Evolutionary conservation across 2,797 vertebrate genomes (phyloP).

Genomic region (Phoebastria nigripes): DNA sequence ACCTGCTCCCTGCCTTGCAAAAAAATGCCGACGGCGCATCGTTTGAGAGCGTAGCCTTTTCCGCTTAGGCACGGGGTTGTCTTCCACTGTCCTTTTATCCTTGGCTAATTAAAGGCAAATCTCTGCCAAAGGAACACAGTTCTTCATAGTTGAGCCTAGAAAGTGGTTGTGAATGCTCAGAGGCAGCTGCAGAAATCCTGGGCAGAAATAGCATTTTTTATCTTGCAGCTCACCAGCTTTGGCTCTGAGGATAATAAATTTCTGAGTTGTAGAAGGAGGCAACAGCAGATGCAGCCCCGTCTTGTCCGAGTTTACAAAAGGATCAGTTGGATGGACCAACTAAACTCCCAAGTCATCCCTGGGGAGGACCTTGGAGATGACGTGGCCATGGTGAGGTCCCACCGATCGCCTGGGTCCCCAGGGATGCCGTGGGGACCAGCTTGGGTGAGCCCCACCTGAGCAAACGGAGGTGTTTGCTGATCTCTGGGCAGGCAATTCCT

Average conservation of each 20-base stretch:
- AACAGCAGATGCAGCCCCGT: rapidly evolving
- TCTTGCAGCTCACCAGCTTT: constrained; percentile 14
- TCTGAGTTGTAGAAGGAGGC: neutral
- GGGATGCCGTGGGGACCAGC: neutral
- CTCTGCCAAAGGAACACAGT: neutral
- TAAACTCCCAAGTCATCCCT: neutral
- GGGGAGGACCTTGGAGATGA: neutral
- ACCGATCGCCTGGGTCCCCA: rapidly evolving
- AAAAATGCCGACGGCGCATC: neutral
- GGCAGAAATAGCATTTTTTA: constrained; percentile 39
- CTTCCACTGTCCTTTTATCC: constrained; percentile 53
- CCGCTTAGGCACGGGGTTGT: neutral
- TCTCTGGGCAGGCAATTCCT: neutral
- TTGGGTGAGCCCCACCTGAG: rapidly evolving
- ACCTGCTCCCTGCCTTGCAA: constrained; percentile 50
- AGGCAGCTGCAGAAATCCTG: constrained; percentile 39
- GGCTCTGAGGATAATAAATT: neutral
- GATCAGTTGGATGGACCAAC: neutral
- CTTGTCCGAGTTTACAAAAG: neutral
- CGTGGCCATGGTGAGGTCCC: rapidly evolving
- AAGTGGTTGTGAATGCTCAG: neutral
- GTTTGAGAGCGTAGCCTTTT: neutral
- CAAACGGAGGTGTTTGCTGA: neutral
- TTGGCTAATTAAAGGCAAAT: constrained; percentile 60
- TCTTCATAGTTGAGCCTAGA: neutral